phyloP scores from a whole-genome alignment of 2,797 vertebrate genomes.

The Arnoldichthys spilopterus region DNA sequence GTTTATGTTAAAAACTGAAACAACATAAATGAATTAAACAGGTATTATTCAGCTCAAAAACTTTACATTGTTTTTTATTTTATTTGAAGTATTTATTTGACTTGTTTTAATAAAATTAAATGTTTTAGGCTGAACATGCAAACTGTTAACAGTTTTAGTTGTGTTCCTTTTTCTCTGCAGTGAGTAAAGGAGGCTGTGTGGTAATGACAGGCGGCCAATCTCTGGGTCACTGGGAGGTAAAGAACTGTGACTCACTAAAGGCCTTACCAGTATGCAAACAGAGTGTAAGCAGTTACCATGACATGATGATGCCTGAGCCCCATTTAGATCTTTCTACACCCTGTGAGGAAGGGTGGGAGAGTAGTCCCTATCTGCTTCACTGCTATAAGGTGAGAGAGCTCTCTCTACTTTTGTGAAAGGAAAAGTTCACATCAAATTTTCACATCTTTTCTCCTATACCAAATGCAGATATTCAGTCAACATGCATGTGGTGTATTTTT shows the following conservation, averaged over 20 bases:
- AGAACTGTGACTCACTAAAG: conserved; percentile 84
- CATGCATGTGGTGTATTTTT: not conserved
- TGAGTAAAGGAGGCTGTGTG: conserved; percentile 85
- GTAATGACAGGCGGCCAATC: conserved; percentile 80
- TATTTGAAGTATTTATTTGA: no score
- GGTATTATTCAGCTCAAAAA: no score
- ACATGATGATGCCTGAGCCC: conserved; percentile 68
- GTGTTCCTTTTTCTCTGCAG: conserved; percentile 65
- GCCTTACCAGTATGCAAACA: conserved; percentile 91
- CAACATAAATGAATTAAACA: no score
- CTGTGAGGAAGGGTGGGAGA: conserved; percentile 90
- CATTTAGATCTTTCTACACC: conserved; percentile 75
- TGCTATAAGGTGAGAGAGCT: conserved; percentile 87
- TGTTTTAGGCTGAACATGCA: no score
- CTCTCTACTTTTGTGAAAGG: not conserved
- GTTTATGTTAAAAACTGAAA: no score
- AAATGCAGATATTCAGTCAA: not conserved
- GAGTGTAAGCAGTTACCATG: conserved; percentile 72
- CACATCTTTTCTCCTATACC: not conserved
- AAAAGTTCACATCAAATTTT: not conserved
- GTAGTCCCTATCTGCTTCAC: conserved; percentile 75
- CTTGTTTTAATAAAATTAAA: no score
- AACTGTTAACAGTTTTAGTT: not conserved
- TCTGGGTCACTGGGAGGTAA: conserved; percentile 91
- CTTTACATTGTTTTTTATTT: no score